These are phyloP conservation scores for Dimorphilus gyrociliatus DNA, from an alignment of 2,888 invertebrate genomes.

Conservation along the genomic window DNA sequence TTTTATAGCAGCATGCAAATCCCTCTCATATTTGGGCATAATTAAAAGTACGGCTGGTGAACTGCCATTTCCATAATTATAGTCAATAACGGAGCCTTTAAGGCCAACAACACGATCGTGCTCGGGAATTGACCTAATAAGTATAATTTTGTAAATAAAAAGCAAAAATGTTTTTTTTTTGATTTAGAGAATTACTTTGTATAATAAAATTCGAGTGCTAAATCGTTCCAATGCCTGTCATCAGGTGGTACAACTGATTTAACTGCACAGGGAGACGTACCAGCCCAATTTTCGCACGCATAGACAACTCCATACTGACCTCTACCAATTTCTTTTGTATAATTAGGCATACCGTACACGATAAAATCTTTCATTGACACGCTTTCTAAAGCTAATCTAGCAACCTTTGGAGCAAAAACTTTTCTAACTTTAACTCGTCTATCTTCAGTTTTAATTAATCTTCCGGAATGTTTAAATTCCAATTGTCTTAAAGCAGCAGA, in stretches of 20 bases:
- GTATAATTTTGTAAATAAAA: slow-evolving; percentile 1
- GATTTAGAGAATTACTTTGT: slow-evolving; percentile 46
- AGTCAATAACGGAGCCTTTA: slow-evolving; percentile 63
- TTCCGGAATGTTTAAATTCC: slow-evolving; percentile 50
- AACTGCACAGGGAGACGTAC: slow-evolving; percentile 57
- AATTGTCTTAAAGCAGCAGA: slow-evolving; percentile 53
- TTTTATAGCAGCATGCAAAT: slow-evolving; percentile 59
- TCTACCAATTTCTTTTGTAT: slow-evolving; percentile 45
- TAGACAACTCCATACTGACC: slow-evolving; percentile 82
- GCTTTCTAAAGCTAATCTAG: slow-evolving; percentile 62
- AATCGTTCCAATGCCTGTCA: slow-evolving; percentile 70
- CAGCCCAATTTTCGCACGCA: slow-evolving; percentile 58
- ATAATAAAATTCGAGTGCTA: slow-evolving; percentile 79
- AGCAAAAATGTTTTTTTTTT: not conserved
- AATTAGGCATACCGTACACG: slow-evolving; percentile 49
- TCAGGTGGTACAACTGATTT: slow-evolving; percentile 76
- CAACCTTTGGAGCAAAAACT: slow-evolving; percentile 59
- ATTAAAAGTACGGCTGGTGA: slow-evolving; percentile 59
- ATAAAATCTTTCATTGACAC: slow-evolving; percentile 63
- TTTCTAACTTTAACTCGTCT: slow-evolving; percentile 47
- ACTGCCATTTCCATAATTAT: slow-evolving; percentile 50
- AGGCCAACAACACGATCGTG: slow-evolving; percentile 54
- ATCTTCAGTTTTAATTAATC: slow-evolving; percentile 63
- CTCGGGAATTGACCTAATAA: slow-evolving; percentile 54
- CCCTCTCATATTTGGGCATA: slow-evolving; percentile 54